Evolutionary conservation across 2,888 invertebrate species (phyloP), one percentile per base, ranked within the genome.

Genomic region (Limnephilus marmoratus): DNA sequence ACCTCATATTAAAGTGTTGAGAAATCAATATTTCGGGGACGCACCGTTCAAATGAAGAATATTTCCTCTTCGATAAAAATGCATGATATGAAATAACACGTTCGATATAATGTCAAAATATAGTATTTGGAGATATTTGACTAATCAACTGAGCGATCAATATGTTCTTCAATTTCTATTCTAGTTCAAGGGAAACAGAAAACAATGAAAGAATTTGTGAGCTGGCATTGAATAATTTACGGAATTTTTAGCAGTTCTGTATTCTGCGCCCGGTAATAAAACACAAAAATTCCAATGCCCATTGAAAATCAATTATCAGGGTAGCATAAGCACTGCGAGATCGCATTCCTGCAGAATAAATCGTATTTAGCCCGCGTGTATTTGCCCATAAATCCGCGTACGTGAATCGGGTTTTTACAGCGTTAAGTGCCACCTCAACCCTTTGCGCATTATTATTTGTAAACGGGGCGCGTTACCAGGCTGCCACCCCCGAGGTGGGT

Each of bases 351-450:
- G n/a, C 68, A 34, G 68, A 68, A 80, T 85, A 87, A 82, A 86
- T 91, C 91, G 91, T 45, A 85, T 90, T 90, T 92, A 81, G 87
- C 24, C 29, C 49, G 86, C 29, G 86, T 86, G 45, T 86, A 86
- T 45, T 86, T 86, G 29, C 45, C 45, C 86, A 86, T 86, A 86
- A 86, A 45, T 45, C 86, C 29, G n/a, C 29, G 86, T n/a, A 68
- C 45, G 45, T 45, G 86, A 86, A 86, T 86, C 86, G 45, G 41
- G 86, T 86, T 86, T 83, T 86, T 86, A 86, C 86, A 45, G 24
- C 86, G 86, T 34, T 83, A 83, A 90, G 88, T 82, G 85, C 49
- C 87, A 80, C 88, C 91, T 92, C 90, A 93, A 93, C 91, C 92
- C 92, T 92, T 92, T 92, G 85, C 85, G 81, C 91, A 85, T 83